Conservation (phyloP, 1,140 invertebrate genomes). For the Planococcus citri region DNA sequence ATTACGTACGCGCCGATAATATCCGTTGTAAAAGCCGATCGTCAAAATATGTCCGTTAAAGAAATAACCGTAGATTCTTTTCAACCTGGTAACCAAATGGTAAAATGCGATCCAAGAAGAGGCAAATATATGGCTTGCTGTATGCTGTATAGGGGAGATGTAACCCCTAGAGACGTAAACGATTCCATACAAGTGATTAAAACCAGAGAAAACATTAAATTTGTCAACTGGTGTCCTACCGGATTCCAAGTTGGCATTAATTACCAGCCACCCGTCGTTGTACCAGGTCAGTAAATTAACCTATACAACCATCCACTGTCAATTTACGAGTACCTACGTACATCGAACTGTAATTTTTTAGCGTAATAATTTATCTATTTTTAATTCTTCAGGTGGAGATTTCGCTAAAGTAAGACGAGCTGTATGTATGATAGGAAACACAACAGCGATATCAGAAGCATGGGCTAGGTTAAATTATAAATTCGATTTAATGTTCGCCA, state of each 20-base stretch:
- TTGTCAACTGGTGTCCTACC: conserved; percentile 51
- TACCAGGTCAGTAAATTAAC: conserved; percentile 11
- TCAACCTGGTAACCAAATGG: conserved; percentile 38
- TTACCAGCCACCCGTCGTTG: conserved; percentile 23
- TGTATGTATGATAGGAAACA: conserved; percentile 70
- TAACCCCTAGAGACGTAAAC: conserved; percentile 45
- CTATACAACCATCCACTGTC: not conserved
- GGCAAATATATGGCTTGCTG: conserved; percentile 47
- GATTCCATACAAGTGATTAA: conserved; percentile 42
- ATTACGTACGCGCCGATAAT: conserved; percentile 70
- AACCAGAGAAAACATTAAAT: conserved; percentile 33
- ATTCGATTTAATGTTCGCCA: conserved; percentile 72
- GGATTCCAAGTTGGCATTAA: conserved; percentile 37
- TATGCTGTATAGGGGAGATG: conserved; percentile 42
- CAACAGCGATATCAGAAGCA: conserved; percentile 67
- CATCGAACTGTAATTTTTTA: not conserved
- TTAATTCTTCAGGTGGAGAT: conserved; percentile 28
- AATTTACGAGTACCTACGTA: not conserved
- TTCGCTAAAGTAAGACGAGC: conserved; percentile 32
- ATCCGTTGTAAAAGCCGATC: conserved; percentile 67
- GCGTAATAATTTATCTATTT: too few relatives aligned
- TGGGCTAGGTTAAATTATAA: conserved; percentile 69
- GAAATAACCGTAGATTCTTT: conserved; percentile 30
- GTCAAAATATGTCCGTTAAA: conserved; percentile 58
- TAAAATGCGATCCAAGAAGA: conserved; percentile 39